Base-by-base conservation (phyloP, 1,140 invertebrate species). In the Idris sp. region DNA sequence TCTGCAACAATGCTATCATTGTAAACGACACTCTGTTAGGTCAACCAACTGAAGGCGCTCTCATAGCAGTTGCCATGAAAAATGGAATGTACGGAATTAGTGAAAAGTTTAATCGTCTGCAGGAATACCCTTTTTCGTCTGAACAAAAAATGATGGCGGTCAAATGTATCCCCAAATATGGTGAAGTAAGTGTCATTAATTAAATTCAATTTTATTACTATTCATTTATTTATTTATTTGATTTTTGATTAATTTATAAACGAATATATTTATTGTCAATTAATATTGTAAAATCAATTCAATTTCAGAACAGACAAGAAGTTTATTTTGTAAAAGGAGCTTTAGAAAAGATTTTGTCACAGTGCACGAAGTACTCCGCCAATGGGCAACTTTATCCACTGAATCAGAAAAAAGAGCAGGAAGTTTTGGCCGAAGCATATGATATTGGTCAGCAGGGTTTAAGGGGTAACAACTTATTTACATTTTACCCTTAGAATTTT, bases 91-190 rank as follows among this genome's bases (percentile, higher is more conserved):
- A 94, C 76, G 93, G 94, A 38, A 86, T 95, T 0, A 86, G 91
- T 15, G 93, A 97, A 13, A 91, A 94, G 59, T 99, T 95, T 85
- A 89, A 94, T 2, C 89, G 97, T 43, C 85, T 98, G 2, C 93
- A 99, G 84, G 98, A 99, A 87, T 96, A 96, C 89, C 98, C 98
- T 0, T 99, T 99, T 84, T 91, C 90, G 76, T 98, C 97, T 0
- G 98, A 99, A 79, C 96, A 96, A 59, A 99, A 99, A 88, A 96
- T 97, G 91, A 99, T 99, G 98, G 94, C 95, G n/a, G 97, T 99
- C 7, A 96, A 95, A 87, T 97, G 95, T 83, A 90, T 92, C 28
- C 91, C 92, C 0, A 95, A 94, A 85, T 95, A 94, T 84, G 89
- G 89, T 30, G 90, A 92, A 75, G 91, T 91, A 84, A 90, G 89